A percentile compares a stretch with the other conserved stretches of the same genome.
Evolutionary conservation across 2,888 invertebrate species (phyloP).

Genomic region (Criorhina ranunculi): DNA sequence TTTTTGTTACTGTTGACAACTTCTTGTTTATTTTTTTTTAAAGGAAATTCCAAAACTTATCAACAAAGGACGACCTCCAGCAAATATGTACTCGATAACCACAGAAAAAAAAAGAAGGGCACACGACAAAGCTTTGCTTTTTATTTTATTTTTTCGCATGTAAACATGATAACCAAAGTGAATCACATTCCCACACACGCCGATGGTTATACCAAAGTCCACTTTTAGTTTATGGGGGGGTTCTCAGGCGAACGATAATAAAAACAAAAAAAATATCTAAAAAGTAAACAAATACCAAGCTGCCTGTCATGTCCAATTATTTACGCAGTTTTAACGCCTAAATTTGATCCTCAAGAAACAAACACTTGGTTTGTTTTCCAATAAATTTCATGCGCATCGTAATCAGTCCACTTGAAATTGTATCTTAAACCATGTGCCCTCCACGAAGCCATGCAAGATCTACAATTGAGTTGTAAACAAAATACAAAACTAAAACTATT

Average conservation of each 20-base stretch:
- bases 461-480: constrained; percentile 8
- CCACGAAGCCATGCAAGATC: constrained; percentile 18
- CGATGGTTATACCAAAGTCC: neutral
- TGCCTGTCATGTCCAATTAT: constrained; percentile 8
- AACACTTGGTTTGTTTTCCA: neutral
- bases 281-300: constrained; percentile 24
- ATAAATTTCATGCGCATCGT: constrained; percentile 13
- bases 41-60: constrained; percentile 1
- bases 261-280: neutral
- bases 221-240: neutral
- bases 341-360: constrained; percentile 3
- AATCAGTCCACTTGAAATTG: constrained; percentile 23
- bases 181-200: constrained; percentile 24
- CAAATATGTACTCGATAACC: constrained; percentile 12
- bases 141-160: constrained; percentile 6
- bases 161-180: constrained; percentile 14
- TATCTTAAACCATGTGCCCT: constrained; percentile 3
- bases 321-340: constrained; percentile 4
- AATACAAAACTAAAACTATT: constrained; percentile 1
- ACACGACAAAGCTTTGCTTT: neutral
- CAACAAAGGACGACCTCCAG: constrained; percentile 13
- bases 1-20: neutral
- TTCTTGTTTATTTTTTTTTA: neutral
- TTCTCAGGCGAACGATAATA: neutral
- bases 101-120: neutral